Conservation (phyloP, 1,140 invertebrate species). For the Tachypleus tridentatus region DNA sequence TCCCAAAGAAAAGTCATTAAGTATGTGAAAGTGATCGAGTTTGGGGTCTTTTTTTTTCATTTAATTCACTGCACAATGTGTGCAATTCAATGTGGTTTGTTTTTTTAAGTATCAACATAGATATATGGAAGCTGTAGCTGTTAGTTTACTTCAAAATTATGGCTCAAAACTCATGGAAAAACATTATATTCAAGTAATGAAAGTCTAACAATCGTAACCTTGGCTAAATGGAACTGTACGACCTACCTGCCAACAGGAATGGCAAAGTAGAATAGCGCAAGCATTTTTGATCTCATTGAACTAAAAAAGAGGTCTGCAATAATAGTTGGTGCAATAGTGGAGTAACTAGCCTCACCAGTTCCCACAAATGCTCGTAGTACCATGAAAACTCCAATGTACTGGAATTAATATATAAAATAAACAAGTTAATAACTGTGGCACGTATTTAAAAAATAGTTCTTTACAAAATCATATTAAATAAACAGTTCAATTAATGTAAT, state of each 20-base stretch:
- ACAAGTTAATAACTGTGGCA: not conserved
- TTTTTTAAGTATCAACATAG: constrained; percentile 1
- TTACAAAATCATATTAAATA: not conserved
- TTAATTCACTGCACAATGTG: not conserved
- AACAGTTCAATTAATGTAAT: no score
- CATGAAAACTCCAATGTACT: constrained; percentile 66
- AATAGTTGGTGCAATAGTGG: constrained; percentile 96
- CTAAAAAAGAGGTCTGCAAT: constrained; percentile 93
- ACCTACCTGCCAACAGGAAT: constrained; percentile 78
- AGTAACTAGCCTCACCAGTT: constrained; percentile 97
- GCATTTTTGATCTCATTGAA: constrained; percentile 77
- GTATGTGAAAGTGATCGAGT: no score
- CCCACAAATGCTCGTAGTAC: constrained; percentile 83
- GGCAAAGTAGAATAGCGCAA: constrained; percentile 97
- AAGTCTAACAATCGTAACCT: no score
- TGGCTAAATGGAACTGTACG: no score
- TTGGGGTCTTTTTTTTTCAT: not conserved
- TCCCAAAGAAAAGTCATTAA: no score
- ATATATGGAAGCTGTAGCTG: not conserved
- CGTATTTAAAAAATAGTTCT: not conserved
- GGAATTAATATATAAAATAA: not conserved
- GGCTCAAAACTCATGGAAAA: no score
- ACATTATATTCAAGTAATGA: no score
- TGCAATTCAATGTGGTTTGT: not conserved
- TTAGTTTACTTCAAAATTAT: no score